A percentile compares a stretch with the other conserved stretches of the same genome.
These are phyloP conservation scores for Nerophis lumbriciformis DNA, from an alignment of 2,113 vertebrate genomes.

Conservation along the genomic window DNA sequence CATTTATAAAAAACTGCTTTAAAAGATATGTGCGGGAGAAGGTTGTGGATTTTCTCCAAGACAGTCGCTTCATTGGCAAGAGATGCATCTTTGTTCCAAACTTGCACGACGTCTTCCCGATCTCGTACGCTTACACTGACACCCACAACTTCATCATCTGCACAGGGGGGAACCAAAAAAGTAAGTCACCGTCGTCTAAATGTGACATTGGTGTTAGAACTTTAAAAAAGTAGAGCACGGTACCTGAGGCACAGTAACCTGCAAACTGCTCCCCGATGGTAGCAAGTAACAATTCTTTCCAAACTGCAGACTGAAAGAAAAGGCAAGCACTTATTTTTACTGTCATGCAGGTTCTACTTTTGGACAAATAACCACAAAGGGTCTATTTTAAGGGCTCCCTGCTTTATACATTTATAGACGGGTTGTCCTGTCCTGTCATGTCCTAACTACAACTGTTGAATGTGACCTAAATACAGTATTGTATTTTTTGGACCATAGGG, in stretches of 20 bases:
- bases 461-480: too few species aligned
- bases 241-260: constrained; percentile 85
- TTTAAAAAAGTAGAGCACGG: constrained; percentile 13
- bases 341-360: background rate
- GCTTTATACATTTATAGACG: too few species aligned
- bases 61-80: constrained; percentile 83
- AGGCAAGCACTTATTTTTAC: background rate
- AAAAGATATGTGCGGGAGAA: constrained; percentile 86
- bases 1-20: constrained; percentile 97
- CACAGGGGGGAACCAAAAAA: background rate
- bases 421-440: too few species aligned
- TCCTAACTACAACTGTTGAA: too few species aligned
- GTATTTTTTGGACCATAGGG: too few species aligned
- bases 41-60: constrained; percentile 86
- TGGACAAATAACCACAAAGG: background rate
- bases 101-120: constrained; percentile 88
- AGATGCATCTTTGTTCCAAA: constrained; percentile 90
- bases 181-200: background rate
- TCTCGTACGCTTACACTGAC: constrained; percentile 91
- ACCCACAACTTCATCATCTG: constrained; percentile 93
- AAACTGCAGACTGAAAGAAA: constrained; percentile 77
- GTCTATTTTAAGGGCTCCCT: too few species aligned
- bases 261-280: constrained; percentile 94
- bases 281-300: constrained; percentile 92
- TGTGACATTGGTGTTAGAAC: background rate